Evolutionary conservation across 2,113 vertebrate genomes (phyloP).

Genomic region (Prochilodus magdalenae): DNA sequence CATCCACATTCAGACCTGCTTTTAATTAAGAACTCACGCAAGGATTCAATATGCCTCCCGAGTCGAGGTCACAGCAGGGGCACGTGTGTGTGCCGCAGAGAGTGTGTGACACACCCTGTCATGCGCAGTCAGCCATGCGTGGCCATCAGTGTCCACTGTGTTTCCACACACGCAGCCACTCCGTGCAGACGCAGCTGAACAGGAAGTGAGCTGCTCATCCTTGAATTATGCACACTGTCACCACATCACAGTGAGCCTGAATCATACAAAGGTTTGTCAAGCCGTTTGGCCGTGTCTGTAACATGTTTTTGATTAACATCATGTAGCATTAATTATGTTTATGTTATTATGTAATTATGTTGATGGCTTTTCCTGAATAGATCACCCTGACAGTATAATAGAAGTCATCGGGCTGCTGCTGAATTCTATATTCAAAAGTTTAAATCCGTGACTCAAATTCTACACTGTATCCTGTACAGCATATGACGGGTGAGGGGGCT

Average conservation of each 20-base stretch:
- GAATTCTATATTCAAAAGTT: too few relatives aligned
- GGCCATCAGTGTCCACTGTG: slow-evolving; percentile 13
- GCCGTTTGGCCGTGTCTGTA: too few relatives aligned
- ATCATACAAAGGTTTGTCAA: too few relatives aligned
- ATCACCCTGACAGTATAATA: too few relatives aligned
- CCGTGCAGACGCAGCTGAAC: slow-evolving; percentile 53
- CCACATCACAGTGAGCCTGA: slow-evolving; percentile 6
- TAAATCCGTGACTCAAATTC: too few relatives aligned
- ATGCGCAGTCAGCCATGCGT: slow-evolving; percentile 39
- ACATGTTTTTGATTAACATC: too few relatives aligned
- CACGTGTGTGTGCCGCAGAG: slow-evolving; percentile 3
- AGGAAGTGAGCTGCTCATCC: slow-evolving; percentile 53
- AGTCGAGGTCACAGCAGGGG: background rate
- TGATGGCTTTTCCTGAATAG: too few relatives aligned
- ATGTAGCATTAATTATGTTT: too few relatives aligned
- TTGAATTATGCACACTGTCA: slow-evolving; percentile 27
- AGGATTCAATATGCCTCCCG: background rate
- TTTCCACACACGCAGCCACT: slow-evolving; percentile 36
- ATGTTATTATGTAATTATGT: too few relatives aligned
- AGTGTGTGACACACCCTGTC: slow-evolving; percentile 44
- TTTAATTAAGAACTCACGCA: background rate
- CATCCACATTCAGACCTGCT: background rate
- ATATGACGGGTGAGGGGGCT: too few relatives aligned
- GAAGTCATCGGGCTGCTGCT: too few relatives aligned
- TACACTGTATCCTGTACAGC: too few relatives aligned